Conservation (phyloP, 2,888 invertebrate species). For the Trypoxylon attenuatum region DNA sequence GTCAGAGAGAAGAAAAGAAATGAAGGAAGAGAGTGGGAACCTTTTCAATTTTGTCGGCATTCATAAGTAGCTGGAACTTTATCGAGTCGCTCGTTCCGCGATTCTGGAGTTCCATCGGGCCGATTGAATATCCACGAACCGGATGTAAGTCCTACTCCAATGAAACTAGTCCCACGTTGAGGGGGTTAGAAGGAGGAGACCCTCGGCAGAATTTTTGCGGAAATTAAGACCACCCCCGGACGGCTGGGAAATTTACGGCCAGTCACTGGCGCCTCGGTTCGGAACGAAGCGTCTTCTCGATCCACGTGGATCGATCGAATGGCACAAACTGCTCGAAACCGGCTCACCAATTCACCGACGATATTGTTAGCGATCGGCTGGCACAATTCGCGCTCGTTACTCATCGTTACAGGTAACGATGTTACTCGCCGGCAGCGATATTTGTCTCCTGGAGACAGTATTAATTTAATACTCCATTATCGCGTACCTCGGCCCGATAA, state of each 20-base stretch:
- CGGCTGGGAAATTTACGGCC: conserved; percentile 8
- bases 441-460: conserved; percentile 25
- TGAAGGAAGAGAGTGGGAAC: conserved; percentile 3
- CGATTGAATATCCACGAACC: background rate
- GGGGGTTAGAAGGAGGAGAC: too few relatives aligned
- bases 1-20: too few relatives aligned
- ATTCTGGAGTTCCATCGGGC: background rate
- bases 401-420: conserved; percentile 26
- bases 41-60: conserved; percentile 37
- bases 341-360: conserved; percentile 27
- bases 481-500: conserved; percentile 25
- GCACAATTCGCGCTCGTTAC: conserved; percentile 25
- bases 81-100: conserved; percentile 6
- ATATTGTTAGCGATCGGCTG: conserved; percentile 33
- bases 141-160: background rate
- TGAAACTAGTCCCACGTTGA: background rate
- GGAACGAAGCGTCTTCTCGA: background rate
- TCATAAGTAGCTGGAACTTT: conserved; percentile 17
- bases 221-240: background rate
- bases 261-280: background rate
- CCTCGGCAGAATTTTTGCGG: background rate
- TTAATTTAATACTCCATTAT: conserved; percentile 38
- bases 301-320: too few relatives aligned
- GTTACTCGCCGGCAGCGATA: conserved; percentile 21
- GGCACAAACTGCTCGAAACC: too few relatives aligned